phyloP scores from a whole-genome alignment of 2,888 invertebrate genomes.

The Digitonthophagus gazella region DNA sequence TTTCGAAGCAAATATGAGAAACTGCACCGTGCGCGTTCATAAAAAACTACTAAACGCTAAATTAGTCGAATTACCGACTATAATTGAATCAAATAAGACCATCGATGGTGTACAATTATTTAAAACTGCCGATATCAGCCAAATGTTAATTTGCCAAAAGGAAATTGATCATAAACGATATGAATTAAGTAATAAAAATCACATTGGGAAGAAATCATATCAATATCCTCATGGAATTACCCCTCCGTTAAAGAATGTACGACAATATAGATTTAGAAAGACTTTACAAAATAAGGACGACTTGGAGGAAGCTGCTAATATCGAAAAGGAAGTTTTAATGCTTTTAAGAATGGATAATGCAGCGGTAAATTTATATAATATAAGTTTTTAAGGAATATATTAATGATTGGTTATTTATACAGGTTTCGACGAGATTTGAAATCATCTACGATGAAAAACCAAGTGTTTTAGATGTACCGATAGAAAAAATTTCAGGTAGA shows the following conservation, averaged over 20 bases:
- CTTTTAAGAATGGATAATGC: conserved; percentile 63
- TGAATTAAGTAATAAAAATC: conserved; percentile 13
- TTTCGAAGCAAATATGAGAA: conserved; percentile 57
- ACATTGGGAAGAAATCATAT: conserved; percentile 21
- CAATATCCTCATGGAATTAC: conserved; percentile 65
- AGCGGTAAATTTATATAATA: conserved; percentile 49
- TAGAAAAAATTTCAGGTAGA: neutral
- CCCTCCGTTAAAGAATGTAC: conserved; percentile 69
- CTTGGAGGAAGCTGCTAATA: conserved; percentile 63
- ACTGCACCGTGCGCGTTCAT: conserved; percentile 57
- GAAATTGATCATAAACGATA: conserved; percentile 48
- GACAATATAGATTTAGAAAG: conserved; percentile 64
- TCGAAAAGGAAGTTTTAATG: conserved; percentile 66
- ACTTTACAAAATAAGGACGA: conserved; percentile 62
- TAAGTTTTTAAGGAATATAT: conserved; percentile 6
- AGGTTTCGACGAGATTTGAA: conserved; percentile 35
- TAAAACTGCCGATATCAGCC: conserved; percentile 68
- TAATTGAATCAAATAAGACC: conserved; percentile 67
- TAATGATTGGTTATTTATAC: conserved; percentile 8
- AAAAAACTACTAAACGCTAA: conserved; percentile 57
- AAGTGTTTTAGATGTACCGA: neutral
- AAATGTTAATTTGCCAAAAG: conserved; percentile 60
- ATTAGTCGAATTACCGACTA: conserved; percentile 63
- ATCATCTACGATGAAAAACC: conserved; percentile 28
- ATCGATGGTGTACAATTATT: conserved; percentile 66